Evolutionary conservation across 2,797 vertebrate genomes (phyloP), one percentile per base, ranked within the genome.

Genomic region (Serranus cabrilla): DNA sequence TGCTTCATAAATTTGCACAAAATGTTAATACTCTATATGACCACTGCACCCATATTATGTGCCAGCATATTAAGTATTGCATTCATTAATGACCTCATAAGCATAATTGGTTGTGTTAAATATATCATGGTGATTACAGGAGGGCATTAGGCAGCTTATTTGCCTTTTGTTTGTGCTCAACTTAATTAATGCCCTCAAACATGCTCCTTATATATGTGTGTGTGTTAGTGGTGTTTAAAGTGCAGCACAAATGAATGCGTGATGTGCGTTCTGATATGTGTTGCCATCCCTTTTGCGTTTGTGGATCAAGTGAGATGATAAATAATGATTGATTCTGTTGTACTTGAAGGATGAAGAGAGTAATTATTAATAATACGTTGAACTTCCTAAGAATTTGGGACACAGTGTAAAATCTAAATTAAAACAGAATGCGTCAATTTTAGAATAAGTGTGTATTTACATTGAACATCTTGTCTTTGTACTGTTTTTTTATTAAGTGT

Each of bases 51-150:
- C 23, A 58, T 51, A 37, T 69, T 56, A 42, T 79, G n/a, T 5
- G 11, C 62, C 76, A 78, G 78, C 78, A 75, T 52, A 11, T 34
- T 51, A 84, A 37, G 23, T 27, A 69, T 80, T 17, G 47, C 76
- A 65, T 56, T 52, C 74, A 82, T 86, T 61, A 86, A 89, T 81
- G 63, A 68, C 73, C 75, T 82, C 51, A 76, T 87, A 62, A 84
- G 74, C 77, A 87, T 87, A 80, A 80, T 82, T 78, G 76, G 77
- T 76, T 76, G 60, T 87, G 82, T 85, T 89, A 78, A 76, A 84
- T 88, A 86, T 76, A 77, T 74, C 60, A 76, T 71, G 69, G 70
- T 78, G 80, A 85, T 86, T 90, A 84, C 78, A 86, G 78, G 40
- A 31, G 56, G 63, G 80, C 74, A 74, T 84, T 80, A 84, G 71